Conservation (phyloP, 30 jellyfish, hydroid and myxozoan species). For the Aurelia sp. region DNA sequence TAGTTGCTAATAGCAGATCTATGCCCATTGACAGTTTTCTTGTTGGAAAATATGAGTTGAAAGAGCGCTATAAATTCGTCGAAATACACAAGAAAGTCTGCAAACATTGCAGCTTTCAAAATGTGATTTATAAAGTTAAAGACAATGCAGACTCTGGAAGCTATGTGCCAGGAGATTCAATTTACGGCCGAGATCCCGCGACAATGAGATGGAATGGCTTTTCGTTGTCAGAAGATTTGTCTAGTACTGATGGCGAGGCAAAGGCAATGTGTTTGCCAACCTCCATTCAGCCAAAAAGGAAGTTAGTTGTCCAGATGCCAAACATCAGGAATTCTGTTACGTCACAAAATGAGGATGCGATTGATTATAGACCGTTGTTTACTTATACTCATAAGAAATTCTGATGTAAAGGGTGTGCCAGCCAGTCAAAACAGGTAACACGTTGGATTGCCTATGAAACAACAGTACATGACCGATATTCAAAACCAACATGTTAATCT, state of each 20-base stretch:
- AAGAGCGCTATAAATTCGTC: constrained; percentile 35
- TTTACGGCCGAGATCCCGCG: too few relatives aligned
- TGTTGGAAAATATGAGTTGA: constrained; percentile 27
- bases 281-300: constrained; percentile 3
- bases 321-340: neutral
- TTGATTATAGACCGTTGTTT: neutral
- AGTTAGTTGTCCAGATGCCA: constrained; percentile 48
- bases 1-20: neutral
- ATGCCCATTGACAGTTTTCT: neutral
- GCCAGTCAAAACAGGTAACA: too few relatives aligned
- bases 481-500: too few relatives aligned
- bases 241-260: neutral
- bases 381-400: constrained; percentile 33
- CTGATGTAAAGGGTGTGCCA: neutral
- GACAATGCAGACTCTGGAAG: neutral
- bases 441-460: too few relatives aligned
- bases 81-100: constrained; percentile 48
- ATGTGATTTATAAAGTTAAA: neutral
- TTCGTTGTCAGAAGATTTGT: too few relatives aligned
- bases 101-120: constrained; percentile 34
- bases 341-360: neutral
- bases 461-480: too few relatives aligned
- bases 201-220: too few relatives aligned
- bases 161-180: neutral
- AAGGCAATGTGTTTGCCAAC: neutral